Evolutionary conservation across 1,140 invertebrate genomes (phyloP).

Genomic region (Megathymus violae): DNA sequence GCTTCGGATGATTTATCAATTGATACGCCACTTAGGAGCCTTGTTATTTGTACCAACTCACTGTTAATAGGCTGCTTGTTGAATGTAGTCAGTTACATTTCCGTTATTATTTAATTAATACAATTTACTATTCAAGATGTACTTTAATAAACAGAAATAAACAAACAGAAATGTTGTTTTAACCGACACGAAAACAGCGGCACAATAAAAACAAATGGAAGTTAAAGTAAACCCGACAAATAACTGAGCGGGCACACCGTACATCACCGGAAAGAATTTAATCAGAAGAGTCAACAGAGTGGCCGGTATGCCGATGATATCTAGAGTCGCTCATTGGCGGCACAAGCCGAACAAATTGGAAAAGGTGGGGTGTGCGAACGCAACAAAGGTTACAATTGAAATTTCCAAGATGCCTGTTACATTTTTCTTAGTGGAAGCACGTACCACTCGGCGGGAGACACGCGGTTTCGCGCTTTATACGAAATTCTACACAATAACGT

Average conservation of each 20-base stretch:
- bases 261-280: constrained; percentile 72
- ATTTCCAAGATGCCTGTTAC: constrained; percentile 77
- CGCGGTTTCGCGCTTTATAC: constrained; percentile 48
- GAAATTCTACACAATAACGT: constrained; percentile 65
- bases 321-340: constrained; percentile 66
- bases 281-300: constrained; percentile 67
- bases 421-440: constrained; percentile 77
- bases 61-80: constrained; percentile 11
- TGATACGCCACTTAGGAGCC: constrained; percentile 10
- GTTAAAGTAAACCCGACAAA: constrained; percentile 50
- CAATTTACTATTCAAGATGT: too few species aligned
- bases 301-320: constrained; percentile 72
- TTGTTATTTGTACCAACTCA: constrained; percentile 20
- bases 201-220: constrained; percentile 47
- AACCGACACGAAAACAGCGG: constrained; percentile 37
- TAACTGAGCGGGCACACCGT: constrained; percentile 46
- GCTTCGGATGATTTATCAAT: constrained; percentile 36
- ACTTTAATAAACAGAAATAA: too few species aligned
- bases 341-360: constrained; percentile 74
- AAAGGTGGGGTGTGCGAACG: constrained; percentile 63
- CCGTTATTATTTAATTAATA: background rate
- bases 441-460: constrained; percentile 66
- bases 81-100: background rate
- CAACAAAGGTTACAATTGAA: constrained; percentile 78
- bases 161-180: too few species aligned